Evolutionary conservation across 2,113 vertebrate genomes (phyloP), one percentile per base, ranked within the genome.

Genomic region (Cebidichthys violaceus): DNA sequence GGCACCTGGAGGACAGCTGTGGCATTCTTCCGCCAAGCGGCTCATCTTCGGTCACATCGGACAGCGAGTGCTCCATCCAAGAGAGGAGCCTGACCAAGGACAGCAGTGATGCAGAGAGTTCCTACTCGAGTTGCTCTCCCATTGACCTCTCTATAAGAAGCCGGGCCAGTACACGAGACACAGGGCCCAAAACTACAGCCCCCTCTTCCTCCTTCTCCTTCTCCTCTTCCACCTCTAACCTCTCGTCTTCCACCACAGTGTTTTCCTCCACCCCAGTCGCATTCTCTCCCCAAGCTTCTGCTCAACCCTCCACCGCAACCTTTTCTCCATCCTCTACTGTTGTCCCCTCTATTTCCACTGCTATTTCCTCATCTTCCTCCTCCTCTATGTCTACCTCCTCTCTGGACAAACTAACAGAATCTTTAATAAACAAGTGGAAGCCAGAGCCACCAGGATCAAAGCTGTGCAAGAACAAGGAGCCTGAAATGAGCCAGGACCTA

Each of bases 81-180:
- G 97, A 98, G 80, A 96, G 96, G 70, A 97, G 97, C 85, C 95
- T 97, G 35, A 96, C 97, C 64, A 97, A 97, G 93, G 97, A 99
- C 80, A 98, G 96, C 93, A 99, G 97, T n/a, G 97, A 98, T 69
- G 97, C 96, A 9, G 97, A 99, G 89, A 99, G 97, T 80, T 97
- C 96, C 70, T 96, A 98, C 88, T 99, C 98, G 43, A 98, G 96
- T 85, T 98, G 97, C 86, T 96, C 97, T 54, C 98, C 98, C 59
- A 99, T 99, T 86, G 98, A 99, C 91, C 95, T 99, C 14, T 99
- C 98, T 27, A 96, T 97, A 84, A 97, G 97, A 92, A 96, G 95
- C 86, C 94, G 96, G 71, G 86, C 82, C 29, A 95, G 91, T 64
- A 95, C 95, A 78, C 92, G 94, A 33, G 95, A 95, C 54, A 78